Percentiles rank a stretch among this genome's conserved stretches.
phyloP scores from a whole-genome alignment of 2,113 vertebrate genomes.

The Pteruthius melanotis region DNA sequence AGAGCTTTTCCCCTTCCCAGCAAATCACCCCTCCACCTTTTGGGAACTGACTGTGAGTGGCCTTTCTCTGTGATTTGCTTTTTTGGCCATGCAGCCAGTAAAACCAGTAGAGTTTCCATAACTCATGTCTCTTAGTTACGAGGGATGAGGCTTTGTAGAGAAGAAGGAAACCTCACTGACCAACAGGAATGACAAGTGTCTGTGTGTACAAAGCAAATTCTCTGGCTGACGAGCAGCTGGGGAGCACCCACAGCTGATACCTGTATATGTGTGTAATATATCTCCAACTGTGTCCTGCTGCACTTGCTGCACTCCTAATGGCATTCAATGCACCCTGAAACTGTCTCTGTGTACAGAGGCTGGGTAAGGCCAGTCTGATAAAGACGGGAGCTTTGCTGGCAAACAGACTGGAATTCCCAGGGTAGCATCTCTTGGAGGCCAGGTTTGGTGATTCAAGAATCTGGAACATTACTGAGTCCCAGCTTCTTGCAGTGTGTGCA shows the following conservation, averaged over 20 bases:
- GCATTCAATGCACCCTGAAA: background rate
- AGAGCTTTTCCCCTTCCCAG: background rate
- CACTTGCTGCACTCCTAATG: background rate
- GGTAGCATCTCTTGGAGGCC: background rate
- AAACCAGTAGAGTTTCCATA: background rate
- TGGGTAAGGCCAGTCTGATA: background rate
- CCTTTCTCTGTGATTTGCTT: background rate
- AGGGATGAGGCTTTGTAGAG: background rate
- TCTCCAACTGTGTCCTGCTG: background rate
- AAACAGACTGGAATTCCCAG: background rate
- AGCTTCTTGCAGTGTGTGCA: background rate
- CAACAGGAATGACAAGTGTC: background rate
- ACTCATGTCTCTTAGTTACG: background rate
- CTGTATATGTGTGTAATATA: rapidly evolving
- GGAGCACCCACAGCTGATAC: background rate
- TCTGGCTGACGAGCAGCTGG: background rate
- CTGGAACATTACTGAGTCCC: background rate
- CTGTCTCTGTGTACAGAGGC: background rate
- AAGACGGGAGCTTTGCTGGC: background rate
- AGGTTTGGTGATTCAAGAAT: background rate
- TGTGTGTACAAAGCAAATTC: background rate
- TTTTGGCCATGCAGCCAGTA: background rate
- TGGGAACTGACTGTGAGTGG: background rate
- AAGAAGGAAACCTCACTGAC: background rate
- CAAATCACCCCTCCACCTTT: background rate